phyloP scores from a whole-genome alignment of 2,797 vertebrate genomes.

The Pithecia hirsuta region DNA sequence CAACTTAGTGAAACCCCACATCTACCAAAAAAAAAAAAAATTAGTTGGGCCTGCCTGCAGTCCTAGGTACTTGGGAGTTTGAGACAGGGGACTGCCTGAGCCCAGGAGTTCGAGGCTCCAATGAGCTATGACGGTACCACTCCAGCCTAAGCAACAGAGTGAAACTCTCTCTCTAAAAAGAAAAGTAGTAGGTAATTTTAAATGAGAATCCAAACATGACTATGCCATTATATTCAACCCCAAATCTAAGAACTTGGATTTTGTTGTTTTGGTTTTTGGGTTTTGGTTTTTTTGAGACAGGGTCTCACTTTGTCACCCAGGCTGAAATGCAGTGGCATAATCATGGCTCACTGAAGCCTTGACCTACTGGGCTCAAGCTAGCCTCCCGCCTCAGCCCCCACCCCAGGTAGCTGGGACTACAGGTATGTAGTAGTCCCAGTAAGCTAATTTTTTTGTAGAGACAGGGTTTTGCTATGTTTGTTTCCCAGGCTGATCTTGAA shows the following conservation, averaged over 20 bases:
- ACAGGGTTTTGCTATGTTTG: not conserved
- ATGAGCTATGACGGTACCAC: not conserved
- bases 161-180: not conserved
- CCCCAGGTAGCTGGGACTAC: not conserved
- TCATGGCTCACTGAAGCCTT: not conserved
- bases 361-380: not conserved
- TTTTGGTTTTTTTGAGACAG: not conserved
- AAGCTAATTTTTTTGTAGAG: not conserved
- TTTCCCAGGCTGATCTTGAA: not conserved
- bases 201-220: constrained; percentile 3
- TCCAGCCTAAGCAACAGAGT: not conserved
- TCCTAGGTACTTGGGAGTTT: not conserved
- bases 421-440: not conserved
- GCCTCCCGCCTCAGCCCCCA: not conserved
- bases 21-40: not conserved
- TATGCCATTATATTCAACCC: not conserved
- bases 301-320: not conserved
- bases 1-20: not conserved
- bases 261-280: not conserved
- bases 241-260: not conserved
- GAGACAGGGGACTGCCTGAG: not conserved
- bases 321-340: not conserved
- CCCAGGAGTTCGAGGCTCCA: not conserved
- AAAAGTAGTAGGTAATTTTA: not conserved
- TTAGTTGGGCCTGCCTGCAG: not conserved